phyloP scores from a whole-genome alignment of 2,113 vertebrate genomes.

The Aspiorhynchus laticeps region DNA sequence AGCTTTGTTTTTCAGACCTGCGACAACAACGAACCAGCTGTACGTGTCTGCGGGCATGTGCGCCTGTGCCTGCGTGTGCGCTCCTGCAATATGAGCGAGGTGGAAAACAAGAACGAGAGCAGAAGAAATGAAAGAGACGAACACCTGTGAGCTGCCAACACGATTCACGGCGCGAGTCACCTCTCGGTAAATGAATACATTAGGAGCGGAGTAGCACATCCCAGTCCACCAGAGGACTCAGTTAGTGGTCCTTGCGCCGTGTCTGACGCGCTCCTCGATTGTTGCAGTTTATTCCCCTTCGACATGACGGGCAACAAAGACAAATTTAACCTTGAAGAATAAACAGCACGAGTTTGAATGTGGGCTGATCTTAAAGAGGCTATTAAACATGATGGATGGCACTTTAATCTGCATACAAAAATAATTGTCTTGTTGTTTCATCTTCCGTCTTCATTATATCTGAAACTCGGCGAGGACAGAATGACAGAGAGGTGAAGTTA shows the following conservation, averaged over 20 bases:
- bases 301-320: slow-evolving; percentile 45
- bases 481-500: slow-evolving; percentile 42
- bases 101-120: slow-evolving; percentile 28
- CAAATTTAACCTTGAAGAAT: slow-evolving; percentile 62
- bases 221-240: not conserved
- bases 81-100: slow-evolving; percentile 16
- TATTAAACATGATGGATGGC: slow-evolving; percentile 61
- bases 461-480: slow-evolving; percentile 31
- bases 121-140: slow-evolving; percentile 42
- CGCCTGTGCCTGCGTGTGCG: not conserved
- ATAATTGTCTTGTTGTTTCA: slow-evolving; percentile 56
- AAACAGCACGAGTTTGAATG: slow-evolving; percentile 48
- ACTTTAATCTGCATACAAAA: slow-evolving; percentile 58
- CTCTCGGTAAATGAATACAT: slow-evolving; percentile 28
- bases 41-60: slow-evolving; percentile 41
- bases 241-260: not conserved
- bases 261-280: not conserved
- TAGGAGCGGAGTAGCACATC: not conserved
- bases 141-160: slow-evolving; percentile 45
- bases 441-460: slow-evolving; percentile 67
- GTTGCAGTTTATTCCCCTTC: slow-evolving; percentile 25
- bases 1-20: slow-evolving; percentile 59
- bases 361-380: slow-evolving; percentile 50
- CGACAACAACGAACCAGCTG: slow-evolving; percentile 57
- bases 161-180: not conserved